Conservation (phyloP, 2,888 invertebrate species). For the Ophion obscuratus region DNA sequence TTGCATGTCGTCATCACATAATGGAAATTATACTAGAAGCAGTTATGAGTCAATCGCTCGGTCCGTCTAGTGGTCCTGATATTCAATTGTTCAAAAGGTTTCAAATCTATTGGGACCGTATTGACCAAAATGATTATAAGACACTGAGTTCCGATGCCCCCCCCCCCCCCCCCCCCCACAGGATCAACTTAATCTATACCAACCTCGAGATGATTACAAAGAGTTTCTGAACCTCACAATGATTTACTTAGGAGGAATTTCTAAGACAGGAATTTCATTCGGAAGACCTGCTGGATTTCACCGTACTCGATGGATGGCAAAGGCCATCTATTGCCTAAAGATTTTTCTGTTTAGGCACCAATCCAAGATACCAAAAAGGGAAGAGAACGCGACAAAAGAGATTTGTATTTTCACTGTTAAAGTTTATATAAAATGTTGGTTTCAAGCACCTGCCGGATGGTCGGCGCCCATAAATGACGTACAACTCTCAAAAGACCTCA, state of each 20-base stretch:
- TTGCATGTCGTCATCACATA: constrained; percentile 8
- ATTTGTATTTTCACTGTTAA: neutral
- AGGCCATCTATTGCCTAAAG: neutral
- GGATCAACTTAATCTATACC: too few species aligned
- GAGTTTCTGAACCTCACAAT: neutral
- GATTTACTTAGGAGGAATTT: neutral
- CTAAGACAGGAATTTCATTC: neutral
- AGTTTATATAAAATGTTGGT: constrained; percentile 3
- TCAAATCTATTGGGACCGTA: neutral
- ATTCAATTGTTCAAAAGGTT: neutral
- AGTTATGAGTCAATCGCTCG: neutral
- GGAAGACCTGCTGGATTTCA: neutral
- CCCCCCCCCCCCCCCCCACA: too few species aligned
- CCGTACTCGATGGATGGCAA: constrained; percentile 13
- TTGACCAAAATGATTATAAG: neutral
- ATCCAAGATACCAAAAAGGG: neutral
- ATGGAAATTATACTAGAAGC: neutral
- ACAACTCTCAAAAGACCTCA: neutral
- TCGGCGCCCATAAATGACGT: neutral
- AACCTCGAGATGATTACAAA: neutral
- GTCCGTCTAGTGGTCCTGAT: neutral
- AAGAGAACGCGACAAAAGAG: neutral
- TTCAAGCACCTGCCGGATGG: neutral
- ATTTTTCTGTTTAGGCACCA: neutral
- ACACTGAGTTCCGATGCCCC: neutral